Percentiles rank a stretch among this genome's conserved stretches.
Conservation (phyloP, 2,888 invertebrate genomes). For the Lacanobia wlatinum region DNA sequence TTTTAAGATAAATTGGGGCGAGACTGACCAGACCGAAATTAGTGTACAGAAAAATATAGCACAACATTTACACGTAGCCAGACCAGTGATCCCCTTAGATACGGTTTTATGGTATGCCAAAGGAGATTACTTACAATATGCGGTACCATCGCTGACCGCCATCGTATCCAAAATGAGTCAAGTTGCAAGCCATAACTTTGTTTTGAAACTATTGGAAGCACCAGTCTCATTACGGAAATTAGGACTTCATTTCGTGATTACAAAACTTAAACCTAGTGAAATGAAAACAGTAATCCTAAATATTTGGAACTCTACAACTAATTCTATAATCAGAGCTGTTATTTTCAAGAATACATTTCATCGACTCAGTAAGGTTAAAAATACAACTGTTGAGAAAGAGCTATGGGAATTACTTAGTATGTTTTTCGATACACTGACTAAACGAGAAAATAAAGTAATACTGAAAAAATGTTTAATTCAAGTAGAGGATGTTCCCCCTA, state of each 20-base stretch:
- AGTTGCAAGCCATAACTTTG: slow-evolving; percentile 63
- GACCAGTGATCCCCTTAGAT: too few species aligned
- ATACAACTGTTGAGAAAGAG: slow-evolving; percentile 61
- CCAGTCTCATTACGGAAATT: slow-evolving; percentile 79
- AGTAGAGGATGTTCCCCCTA: slow-evolving; percentile 62
- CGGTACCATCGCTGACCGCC: slow-evolving; percentile 79
- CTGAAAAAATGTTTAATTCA: slow-evolving; percentile 68
- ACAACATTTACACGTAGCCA: too few species aligned
- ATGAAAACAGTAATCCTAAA: slow-evolving; percentile 69
- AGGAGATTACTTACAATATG: slow-evolving; percentile 82
- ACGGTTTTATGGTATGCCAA: slow-evolving; percentile 80
- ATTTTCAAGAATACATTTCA: slow-evolving; percentile 73
- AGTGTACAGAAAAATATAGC: too few species aligned
- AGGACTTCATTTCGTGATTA: slow-evolving; percentile 74
- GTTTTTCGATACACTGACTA: slow-evolving; percentile 73
- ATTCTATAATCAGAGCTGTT: slow-evolving; percentile 72
- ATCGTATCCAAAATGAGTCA: slow-evolving; percentile 75
- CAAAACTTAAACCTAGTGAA: slow-evolving; percentile 70
- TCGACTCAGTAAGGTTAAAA: slow-evolving; percentile 71
- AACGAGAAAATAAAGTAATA: slow-evolving; percentile 72
- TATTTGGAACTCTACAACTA: slow-evolving; percentile 76
- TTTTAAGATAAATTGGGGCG: too few species aligned
- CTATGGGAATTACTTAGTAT: slow-evolving; percentile 68
- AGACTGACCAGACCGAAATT: too few species aligned
- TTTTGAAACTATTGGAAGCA: slow-evolving; percentile 72